These are phyloP conservation scores for Caranx ignobilis DNA, from an alignment of 2,113 vertebrate genomes.

Conservation along the genomic window DNA sequence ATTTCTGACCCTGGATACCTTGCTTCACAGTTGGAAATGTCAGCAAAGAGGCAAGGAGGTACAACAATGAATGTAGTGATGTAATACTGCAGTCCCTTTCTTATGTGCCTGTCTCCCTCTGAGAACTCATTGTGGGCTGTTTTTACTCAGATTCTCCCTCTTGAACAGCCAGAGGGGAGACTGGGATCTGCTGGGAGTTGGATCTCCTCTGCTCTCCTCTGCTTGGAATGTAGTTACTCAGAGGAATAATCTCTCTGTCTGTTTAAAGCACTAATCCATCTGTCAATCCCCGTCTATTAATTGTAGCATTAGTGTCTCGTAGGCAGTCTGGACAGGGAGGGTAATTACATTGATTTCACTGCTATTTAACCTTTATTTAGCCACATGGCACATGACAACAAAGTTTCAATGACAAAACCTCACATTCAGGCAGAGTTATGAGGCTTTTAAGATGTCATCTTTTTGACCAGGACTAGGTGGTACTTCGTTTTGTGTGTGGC, in stretches of 20 bases:
- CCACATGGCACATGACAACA: conserved; percentile 10
- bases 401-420: conserved; percentile 42
- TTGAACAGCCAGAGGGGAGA: conserved; percentile 24
- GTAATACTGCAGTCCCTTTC: conserved; percentile 66
- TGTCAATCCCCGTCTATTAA: conserved; percentile 67
- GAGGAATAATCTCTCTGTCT: conserved; percentile 62
- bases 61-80: conserved; percentile 50
- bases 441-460: background rate
- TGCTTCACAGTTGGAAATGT: conserved; percentile 63
- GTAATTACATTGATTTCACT: conserved; percentile 56
- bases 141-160: conserved; percentile 29
- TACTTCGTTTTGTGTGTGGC: background rate
- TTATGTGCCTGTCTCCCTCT: conserved; percentile 19
- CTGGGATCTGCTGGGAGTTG: conserved; percentile 23
- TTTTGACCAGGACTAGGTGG: background rate
- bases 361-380: conserved; percentile 57
- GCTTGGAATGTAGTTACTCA: conserved; percentile 37
- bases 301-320: conserved; percentile 50
- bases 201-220: conserved; percentile 24
- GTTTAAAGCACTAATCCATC: conserved; percentile 67
- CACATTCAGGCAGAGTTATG: background rate
- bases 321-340: conserved; percentile 37
- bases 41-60: conserved; percentile 43
- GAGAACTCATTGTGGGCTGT: conserved; percentile 15
- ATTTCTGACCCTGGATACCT: conserved; percentile 62